A percentile compares a stretch with the other conserved stretches of the same genome.
These are phyloP conservation scores for Danio kyathit DNA, from an alignment of 2,797 vertebrate species.

Conservation along the genomic window DNA sequence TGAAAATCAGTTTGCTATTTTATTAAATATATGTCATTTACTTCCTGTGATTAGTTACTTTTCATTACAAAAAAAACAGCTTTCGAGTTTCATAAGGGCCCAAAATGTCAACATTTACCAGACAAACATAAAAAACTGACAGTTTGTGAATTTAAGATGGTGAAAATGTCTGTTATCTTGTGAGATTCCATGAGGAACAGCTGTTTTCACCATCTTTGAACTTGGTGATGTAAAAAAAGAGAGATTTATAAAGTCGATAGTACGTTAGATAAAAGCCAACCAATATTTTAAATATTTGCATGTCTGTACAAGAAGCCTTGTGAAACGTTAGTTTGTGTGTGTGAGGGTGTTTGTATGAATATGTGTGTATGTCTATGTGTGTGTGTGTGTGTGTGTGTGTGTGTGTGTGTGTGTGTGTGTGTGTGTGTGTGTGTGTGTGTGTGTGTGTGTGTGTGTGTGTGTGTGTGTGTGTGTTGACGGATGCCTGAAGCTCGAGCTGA, in stretches of 20 bases:
- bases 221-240: neutral
- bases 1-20: too few species aligned
- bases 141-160: too few species aligned
- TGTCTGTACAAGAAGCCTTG: neutral
- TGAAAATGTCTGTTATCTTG: neutral
- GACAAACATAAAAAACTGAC: neutral
- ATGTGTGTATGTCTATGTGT: too few species aligned
- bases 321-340: slow-evolving; percentile 17
- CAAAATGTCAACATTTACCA: neutral
- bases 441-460: slow-evolving; percentile 16
- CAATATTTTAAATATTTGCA: slow-evolving; percentile 7
- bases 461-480: slow-evolving; percentile 35
- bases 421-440: too few species aligned
- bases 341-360: neutral
- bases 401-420: slow-evolving; percentile 22
- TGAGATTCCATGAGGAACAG: slow-evolving; percentile 6
- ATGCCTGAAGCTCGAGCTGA: slow-evolving; percentile 48
- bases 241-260: neutral
- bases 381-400: too few species aligned
- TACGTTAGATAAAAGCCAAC: neutral
- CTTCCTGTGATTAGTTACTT: too few species aligned
- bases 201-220: slow-evolving; percentile 18
- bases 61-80: too few species aligned
- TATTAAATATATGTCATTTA: too few species aligned
- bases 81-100: too few species aligned